Evolutionary conservation across 2,113 vertebrate genomes (phyloP).

Genomic region (Pavo muticus): DNA sequence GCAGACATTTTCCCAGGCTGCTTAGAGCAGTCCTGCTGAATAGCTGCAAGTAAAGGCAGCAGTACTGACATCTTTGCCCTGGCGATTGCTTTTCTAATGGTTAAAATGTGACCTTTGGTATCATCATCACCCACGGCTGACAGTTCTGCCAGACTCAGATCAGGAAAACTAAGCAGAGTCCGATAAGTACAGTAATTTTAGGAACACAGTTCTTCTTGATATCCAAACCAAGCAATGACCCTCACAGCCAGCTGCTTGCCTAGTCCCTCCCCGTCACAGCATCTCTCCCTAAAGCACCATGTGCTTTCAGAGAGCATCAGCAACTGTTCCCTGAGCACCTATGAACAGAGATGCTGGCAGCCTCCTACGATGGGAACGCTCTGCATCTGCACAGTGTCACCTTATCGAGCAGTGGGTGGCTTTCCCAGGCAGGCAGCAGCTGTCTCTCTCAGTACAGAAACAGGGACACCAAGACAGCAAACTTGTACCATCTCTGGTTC

Average conservation of each 20-base stretch:
- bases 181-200: neutral
- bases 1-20: neutral
- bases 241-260: neutral
- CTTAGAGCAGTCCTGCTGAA: neutral
- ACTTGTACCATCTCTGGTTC: neutral
- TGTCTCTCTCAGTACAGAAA: no score
- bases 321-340: rapidly evolving
- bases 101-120: neutral
- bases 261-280: neutral
- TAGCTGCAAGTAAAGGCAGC: neutral
- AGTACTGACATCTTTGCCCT: neutral
- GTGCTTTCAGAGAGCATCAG: neutral
- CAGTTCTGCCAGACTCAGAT: rapidly evolving
- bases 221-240: neutral
- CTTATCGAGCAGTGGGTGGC: no score
- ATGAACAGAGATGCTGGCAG: neutral
- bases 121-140: neutral
- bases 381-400: rapidly evolving
- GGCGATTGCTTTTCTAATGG: neutral
- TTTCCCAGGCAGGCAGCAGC: neutral
- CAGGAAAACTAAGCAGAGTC: neutral
- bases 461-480: neutral
- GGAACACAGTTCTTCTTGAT: neutral
- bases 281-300: neutral
- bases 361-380: rapidly evolving